Evolutionary conservation across 2,797 vertebrate species (phyloP).

Genomic region (Spinibarbus caldwelli): DNA sequence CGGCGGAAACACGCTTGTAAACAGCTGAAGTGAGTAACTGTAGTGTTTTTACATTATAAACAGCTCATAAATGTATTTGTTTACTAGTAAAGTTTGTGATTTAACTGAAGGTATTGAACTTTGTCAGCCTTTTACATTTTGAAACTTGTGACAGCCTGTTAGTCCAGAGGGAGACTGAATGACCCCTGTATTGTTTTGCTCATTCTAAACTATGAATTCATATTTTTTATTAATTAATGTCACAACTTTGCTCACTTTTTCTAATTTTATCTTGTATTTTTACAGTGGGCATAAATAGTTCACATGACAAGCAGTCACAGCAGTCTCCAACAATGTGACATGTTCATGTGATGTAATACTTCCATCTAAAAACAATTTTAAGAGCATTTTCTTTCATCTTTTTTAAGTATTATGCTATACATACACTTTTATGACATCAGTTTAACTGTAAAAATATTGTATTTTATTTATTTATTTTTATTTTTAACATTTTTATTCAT

Average conservation of each 20-base stretch:
- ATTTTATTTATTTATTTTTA: no score
- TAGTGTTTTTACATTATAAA: not conserved
- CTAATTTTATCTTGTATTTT: not conserved
- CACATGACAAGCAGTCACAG: no score
- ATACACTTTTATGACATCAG: not conserved
- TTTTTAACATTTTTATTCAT: not conserved
- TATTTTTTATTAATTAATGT: not conserved
- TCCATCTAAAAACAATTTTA: no score
- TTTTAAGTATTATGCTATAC: not conserved
- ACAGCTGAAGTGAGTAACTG: constrained; percentile 3
- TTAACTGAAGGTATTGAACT: not conserved
- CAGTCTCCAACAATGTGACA: not conserved
- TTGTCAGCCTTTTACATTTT: not conserved
- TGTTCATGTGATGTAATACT: not conserved
- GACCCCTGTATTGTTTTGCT: not conserved
- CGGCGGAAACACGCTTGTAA: not conserved
- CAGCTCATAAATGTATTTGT: not conserved
- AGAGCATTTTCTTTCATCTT: not conserved
- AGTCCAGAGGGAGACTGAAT: not conserved
- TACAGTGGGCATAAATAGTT: not conserved
- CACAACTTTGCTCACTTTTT: not conserved
- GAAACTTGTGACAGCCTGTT: not conserved
- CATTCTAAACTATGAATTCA: not conserved
- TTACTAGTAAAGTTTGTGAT: not conserved
- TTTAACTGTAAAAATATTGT: not conserved